Conservation (phyloP, 2,888 invertebrate species). For the Caenorhabditis plicata region DNA sequence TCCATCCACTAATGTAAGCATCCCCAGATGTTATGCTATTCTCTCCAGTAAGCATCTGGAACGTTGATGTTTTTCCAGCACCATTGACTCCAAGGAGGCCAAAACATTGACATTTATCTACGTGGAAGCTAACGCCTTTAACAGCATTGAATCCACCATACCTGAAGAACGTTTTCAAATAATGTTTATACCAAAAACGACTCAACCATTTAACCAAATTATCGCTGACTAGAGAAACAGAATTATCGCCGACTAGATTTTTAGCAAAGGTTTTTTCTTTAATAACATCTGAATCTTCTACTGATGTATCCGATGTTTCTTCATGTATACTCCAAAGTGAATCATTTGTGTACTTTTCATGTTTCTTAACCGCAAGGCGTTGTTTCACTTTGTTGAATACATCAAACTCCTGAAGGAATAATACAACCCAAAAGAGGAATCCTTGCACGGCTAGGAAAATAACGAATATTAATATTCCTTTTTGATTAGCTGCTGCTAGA, state of each 20-base stretch:
- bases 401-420: slow-evolving; percentile 27
- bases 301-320: slow-evolving; percentile 1
- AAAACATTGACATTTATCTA: slow-evolving; percentile 51
- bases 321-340: slow-evolving; percentile 16
- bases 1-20: slow-evolving; percentile 51
- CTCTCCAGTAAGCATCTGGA: slow-evolving; percentile 59
- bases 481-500: slow-evolving; percentile 23
- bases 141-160: slow-evolving; percentile 57
- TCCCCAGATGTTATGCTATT: slow-evolving; percentile 52
- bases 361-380: background rate
- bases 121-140: slow-evolving; percentile 57
- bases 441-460: slow-evolving; percentile 46
- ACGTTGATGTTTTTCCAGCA: slow-evolving; percentile 61
- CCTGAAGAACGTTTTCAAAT: slow-evolving; percentile 12
- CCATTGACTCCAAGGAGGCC: slow-evolving; percentile 60
- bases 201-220: slow-evolving; percentile 43
- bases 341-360: background rate
- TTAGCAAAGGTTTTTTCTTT: slow-evolving; percentile 45
- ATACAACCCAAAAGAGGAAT: slow-evolving; percentile 40
- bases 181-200: background rate
- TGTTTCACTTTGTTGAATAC: slow-evolving; percentile 15
- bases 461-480: slow-evolving; percentile 44
- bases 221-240: slow-evolving; percentile 37
- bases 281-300: slow-evolving; percentile 54
- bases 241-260: slow-evolving; percentile 7